phyloP scores from a whole-genome alignment of 2,113 vertebrate species.

The Monarcha castaneiventris region DNA sequence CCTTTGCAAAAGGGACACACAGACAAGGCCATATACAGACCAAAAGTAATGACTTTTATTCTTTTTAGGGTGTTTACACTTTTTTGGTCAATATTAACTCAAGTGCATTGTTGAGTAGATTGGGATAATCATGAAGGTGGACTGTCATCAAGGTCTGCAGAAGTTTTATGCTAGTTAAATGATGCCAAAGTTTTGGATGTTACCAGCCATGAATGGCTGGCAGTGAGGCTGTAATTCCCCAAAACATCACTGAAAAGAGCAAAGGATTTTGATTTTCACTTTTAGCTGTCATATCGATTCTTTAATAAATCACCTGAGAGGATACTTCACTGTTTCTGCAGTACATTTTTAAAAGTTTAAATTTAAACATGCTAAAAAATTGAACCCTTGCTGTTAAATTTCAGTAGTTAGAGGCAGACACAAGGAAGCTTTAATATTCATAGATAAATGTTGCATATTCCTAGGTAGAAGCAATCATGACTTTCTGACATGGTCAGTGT shows the following conservation, averaged over 20 bases:
- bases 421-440: not conserved
- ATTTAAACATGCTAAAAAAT: not conserved
- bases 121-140: not conserved
- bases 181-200: not conserved
- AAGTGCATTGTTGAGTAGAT: not conserved
- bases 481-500: not conserved
- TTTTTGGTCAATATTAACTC: not conserved
- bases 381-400: not conserved
- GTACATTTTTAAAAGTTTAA: not conserved
- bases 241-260: not conserved
- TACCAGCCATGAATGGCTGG: not conserved
- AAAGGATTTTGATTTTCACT: not conserved
- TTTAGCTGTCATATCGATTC: not conserved
- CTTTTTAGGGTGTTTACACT: fast-evolving
- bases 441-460: not conserved
- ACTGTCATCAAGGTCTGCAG: not conserved
- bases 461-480: not conserved
- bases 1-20: not conserved
- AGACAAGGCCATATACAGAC: not conserved
- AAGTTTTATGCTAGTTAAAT: not conserved
- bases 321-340: not conserved
- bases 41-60: not conserved
- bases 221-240: not conserved
- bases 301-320: not conserved
- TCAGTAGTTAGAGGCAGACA: not conserved